A percentile compares a stretch with the other conserved stretches of the same genome.
Conservation (phyloP, 2,888 invertebrate species). For the Eupithecia insigniata region DNA sequence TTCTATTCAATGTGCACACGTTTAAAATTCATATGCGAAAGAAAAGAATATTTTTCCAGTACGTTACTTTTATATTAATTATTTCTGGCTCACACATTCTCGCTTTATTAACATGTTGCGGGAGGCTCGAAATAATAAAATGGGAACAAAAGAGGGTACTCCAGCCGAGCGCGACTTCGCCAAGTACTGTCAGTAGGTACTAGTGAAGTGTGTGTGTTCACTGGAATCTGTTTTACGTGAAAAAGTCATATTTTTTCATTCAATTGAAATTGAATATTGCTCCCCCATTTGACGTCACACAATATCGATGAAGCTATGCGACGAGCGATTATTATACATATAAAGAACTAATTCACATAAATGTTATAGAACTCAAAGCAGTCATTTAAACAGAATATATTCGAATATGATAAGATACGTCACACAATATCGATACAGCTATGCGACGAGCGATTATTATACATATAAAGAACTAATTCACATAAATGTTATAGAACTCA, state of each 20-base stretch:
- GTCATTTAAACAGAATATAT: too few species aligned
- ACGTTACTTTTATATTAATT: slow-evolving; percentile 55
- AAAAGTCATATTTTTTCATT: neutral
- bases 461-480: too few species aligned
- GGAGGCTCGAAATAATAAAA: slow-evolving; percentile 57
- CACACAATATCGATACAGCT: neutral
- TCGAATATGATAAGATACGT: too few species aligned
- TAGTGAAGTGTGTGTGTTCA: neutral
- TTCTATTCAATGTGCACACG: slow-evolving; percentile 1
- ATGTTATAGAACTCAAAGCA: too few species aligned
- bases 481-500: too few species aligned
- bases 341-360: too few species aligned
- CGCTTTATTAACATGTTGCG: slow-evolving; percentile 59
- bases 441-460: neutral
- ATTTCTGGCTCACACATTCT: slow-evolving; percentile 53
- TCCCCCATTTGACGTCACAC: neutral
- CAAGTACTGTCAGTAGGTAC: slow-evolving; percentile 8
- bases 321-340: neutral
- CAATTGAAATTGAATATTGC: neutral
- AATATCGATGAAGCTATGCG: neutral
- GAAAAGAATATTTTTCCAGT: slow-evolving; percentile 32
- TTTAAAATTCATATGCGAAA: slow-evolving; percentile 20
- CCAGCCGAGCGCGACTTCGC: slow-evolving; percentile 30
- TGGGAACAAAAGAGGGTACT: slow-evolving; percentile 60
- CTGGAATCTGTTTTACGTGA: neutral